phyloP scores from a whole-genome alignment of 1,140 invertebrate genomes.

The Scylla paramamosain region DNA sequence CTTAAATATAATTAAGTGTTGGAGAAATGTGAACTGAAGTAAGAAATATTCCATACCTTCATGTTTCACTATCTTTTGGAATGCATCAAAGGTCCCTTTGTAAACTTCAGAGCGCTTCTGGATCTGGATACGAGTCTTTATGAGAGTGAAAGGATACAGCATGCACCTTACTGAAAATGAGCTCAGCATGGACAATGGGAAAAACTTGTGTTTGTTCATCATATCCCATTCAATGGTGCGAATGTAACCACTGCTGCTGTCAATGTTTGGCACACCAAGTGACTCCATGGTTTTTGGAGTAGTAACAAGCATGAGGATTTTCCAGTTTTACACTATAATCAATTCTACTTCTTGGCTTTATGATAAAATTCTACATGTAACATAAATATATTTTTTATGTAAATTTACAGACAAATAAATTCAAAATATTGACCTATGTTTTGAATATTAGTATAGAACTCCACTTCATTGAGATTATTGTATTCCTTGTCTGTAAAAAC shows the following conservation, averaged over 20 bases:
- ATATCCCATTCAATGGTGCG: conserved; percentile 98
- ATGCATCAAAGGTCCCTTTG: conserved; percentile 93
- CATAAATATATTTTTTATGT: too few species aligned
- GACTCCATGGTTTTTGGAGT: conserved; percentile 55
- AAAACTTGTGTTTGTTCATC: conserved; percentile 97
- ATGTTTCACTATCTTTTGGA: conserved; percentile 91
- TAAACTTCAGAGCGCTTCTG: conserved; percentile 92
- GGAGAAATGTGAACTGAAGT: not conserved
- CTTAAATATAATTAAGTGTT: not conserved
- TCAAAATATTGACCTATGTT: too few species aligned
- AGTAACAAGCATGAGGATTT: too few species aligned
- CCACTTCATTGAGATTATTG: too few species aligned
- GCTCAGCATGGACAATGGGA: conserved; percentile 94
- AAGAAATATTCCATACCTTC: conserved; percentile 85
- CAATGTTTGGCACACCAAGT: conserved; percentile 43
- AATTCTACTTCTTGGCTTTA: too few species aligned
- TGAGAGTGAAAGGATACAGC: conserved; percentile 97
- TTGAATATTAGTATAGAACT: too few species aligned
- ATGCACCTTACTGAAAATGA: conserved; percentile 93
- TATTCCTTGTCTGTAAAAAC: too few species aligned
- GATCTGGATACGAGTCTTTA: conserved; percentile 94
- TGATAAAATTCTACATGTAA: too few species aligned
- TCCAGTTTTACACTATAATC: too few species aligned
- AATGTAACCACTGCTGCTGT: conserved; percentile 80
- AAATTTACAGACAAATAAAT: too few species aligned